Base-by-base conservation (phyloP, 64 coral and sea anemone genomes). In the Montipora sp. region DNA sequence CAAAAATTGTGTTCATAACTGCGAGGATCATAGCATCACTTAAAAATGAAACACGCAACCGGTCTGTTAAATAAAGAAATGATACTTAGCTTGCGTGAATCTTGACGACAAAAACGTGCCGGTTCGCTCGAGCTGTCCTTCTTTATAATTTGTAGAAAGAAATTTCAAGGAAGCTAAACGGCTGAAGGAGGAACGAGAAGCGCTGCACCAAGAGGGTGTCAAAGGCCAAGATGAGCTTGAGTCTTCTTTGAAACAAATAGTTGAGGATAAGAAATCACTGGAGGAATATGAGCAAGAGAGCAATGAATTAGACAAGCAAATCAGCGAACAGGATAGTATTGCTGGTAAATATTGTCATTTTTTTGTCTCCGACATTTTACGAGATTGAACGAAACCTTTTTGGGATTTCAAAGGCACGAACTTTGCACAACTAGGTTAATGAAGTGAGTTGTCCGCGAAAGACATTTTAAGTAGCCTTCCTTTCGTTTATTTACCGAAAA, bases 131-230 rank as follows among this genome's bases (percentile, higher is more conserved):
- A 76, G 9, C 15, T 78, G 11, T 5, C 1, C 11, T 77, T 15
- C 44, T 75, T 50, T 48, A 4, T 50, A 47, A n/a, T 55, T 48
- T 36, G 68, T 85, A 97, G 95, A 90, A 36, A 97, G 92, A 84
- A 94, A 97, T 20, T 97, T 97, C 61, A 97, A 97, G 59, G 92
- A 97, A 82, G 95, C 92, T 43, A 97, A 97, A 47, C 75, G 95
- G 24, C 46, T 97, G 12, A 97, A 97, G 78, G 95, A 94, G 43
- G 95, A 97, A 73, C 80, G 77, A 14, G 95, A 97, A 49, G 18
- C 67, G 0, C 55, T 97, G 45, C 88, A 65, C 0, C 48, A 73
- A 57, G 89, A 97, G 59, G 95, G 95, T 77, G 69, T 91, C 10
- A 59, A 87, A 73, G 91, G 89, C 79, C 95, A 97, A 82, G 78